Conservation (phyloP, 2,113 vertebrate species). For the Pygoscelis antarcticus region DNA sequence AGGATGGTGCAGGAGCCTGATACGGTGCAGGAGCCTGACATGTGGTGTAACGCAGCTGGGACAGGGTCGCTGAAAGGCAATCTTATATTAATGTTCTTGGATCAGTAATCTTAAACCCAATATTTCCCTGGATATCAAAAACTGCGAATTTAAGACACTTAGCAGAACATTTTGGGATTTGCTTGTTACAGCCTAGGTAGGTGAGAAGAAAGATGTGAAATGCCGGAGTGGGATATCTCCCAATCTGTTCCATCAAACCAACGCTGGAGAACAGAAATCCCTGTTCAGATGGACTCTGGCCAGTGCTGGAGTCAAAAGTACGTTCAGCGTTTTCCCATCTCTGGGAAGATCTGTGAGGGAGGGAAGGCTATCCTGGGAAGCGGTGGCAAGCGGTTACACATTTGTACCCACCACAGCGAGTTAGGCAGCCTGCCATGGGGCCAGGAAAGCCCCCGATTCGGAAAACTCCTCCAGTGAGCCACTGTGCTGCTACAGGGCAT, state of each 20-base stretch:
- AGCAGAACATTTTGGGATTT: background rate
- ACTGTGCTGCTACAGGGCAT: background rate
- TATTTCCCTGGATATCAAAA: background rate
- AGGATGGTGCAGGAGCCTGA: background rate
- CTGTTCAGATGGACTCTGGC: background rate
- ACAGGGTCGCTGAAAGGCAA: background rate
- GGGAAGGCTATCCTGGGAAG: background rate
- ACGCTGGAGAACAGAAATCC: background rate
- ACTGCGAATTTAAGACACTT: background rate
- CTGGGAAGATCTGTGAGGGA: background rate
- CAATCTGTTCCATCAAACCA: background rate
- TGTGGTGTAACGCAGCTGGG: rapidly evolving
- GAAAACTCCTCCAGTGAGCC: background rate
- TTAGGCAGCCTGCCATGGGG: background rate
- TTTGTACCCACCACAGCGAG: background rate
- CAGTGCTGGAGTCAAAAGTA: background rate
- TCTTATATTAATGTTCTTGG: background rate
- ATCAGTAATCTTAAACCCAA: background rate
- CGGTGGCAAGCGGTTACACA: background rate
- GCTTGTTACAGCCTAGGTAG: background rate
- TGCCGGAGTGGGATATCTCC: background rate
- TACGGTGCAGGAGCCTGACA: background rate
- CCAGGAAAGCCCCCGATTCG: background rate
- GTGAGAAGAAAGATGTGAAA: background rate
- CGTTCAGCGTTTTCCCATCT: background rate